A percentile compares a stretch with the other conserved stretches of the same genome.
These are phyloP conservation scores for Anagyrus pseudococci DNA, from an alignment of 2,888 invertebrate genomes.

Conservation along the genomic window DNA sequence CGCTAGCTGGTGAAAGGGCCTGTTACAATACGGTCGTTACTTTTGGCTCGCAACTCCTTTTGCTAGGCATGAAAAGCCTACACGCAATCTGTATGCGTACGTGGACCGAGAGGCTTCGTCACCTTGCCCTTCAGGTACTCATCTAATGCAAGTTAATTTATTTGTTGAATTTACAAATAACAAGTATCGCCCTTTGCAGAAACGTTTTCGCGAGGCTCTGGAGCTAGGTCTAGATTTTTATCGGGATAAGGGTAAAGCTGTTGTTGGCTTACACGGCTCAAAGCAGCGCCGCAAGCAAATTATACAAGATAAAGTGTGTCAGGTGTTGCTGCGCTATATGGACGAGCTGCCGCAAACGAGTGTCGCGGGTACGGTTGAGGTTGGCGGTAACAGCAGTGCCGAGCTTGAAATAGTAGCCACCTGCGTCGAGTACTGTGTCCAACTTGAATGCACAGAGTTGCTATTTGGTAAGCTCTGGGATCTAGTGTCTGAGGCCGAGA, in stretches of 20 bases:
- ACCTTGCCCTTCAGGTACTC: slow-evolving; percentile 65
- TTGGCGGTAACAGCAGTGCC: slow-evolving; percentile 43
- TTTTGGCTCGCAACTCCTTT: slow-evolving; percentile 72
- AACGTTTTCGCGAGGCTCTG: slow-evolving; percentile 67
- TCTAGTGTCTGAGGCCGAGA: slow-evolving; percentile 65
- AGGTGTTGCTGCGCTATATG: slow-evolving; percentile 58
- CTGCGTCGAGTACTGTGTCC: slow-evolving; percentile 59
- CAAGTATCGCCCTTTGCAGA: slow-evolving; percentile 50
- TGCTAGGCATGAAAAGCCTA: slow-evolving; percentile 72
- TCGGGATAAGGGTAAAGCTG: slow-evolving; percentile 69
- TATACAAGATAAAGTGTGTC: slow-evolving; percentile 60
- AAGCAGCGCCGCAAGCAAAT: slow-evolving; percentile 62
- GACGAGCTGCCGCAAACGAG: slow-evolving; percentile 53
- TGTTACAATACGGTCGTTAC: slow-evolving; percentile 77
- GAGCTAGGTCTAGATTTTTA: slow-evolving; percentile 69
- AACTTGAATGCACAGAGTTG: slow-evolving; percentile 60
- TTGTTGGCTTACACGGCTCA: slow-evolving; percentile 66
- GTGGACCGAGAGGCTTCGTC: slow-evolving; percentile 73
- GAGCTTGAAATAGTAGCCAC: slow-evolving; percentile 52
- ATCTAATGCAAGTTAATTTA: neutral
- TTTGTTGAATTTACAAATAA: slow-evolving; percentile 4
- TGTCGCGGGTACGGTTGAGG: neutral
- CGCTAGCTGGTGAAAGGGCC: slow-evolving; percentile 75
- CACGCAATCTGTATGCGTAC: slow-evolving; percentile 66
- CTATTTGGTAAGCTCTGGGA: slow-evolving; percentile 66